Base-by-base conservation (phyloP, 2,888 invertebrate genomes). In the Neoaliturus tenellus region DNA sequence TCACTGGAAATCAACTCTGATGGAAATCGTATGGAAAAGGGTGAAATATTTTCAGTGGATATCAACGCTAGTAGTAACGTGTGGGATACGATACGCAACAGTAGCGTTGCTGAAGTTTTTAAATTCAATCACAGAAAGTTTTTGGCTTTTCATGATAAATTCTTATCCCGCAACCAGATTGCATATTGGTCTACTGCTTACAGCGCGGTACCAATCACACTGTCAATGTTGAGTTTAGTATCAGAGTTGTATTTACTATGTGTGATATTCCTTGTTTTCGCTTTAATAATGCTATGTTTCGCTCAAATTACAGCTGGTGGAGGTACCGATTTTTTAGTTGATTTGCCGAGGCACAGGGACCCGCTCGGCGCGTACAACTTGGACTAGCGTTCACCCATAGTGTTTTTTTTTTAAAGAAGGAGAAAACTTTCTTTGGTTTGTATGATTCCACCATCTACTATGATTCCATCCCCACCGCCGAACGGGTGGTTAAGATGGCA, bases 1-100 rank as follows among this genome's bases (percentile, higher is more conserved):
- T 55, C 14, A 14, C 23, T 55, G 17, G 55, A 55, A 8, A 23
- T 55, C 17, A 55, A 55, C 17, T 55, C 55, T 5, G 55, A 55
- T 17, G 55, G 55, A 8, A 55, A n/a, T 55, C 55, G 55, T 55
- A 55, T 55, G 5, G 55, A 55, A 55, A 55, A 55, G 55, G 55
- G 55, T 23, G 55, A 55, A 14, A 55, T 5, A 23, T 5, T 55
- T 55, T 17, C 23, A 17, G 55, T 55, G 23, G 55, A 55, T 17
- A 8, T 8, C 14, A 17, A 55, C 55, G 23, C 55, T 14, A 55
- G 17, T 23, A 55, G 55, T 55, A 17, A 55, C 23, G 55, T 17
- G 17, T 55, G 55, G 55, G 55, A 55, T 17, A 55, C 55, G 55
- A 17, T 55, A 55, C 55, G 55, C 23, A 55, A 55, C 55, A 55